Base-by-base conservation (phyloP, 2,797 vertebrate species). In the Chaetophractus vellerosus region DNA sequence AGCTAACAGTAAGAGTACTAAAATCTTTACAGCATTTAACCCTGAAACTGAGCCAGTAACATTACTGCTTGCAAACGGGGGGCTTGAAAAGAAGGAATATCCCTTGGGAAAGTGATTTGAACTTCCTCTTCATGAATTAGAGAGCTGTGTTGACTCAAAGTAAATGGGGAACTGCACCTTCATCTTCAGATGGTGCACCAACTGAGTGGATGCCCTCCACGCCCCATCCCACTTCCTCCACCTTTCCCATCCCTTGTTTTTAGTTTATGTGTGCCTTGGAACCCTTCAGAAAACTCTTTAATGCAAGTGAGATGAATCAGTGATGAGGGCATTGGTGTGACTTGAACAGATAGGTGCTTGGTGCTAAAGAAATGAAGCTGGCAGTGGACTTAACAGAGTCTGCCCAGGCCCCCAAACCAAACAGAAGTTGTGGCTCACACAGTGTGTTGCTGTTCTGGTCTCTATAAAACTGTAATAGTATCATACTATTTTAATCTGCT, bases 401-500 rank as follows among this genome's bases (percentile, higher is more conserved):
- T 71, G 28, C 76, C 71, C 28, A 5, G 33, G 59, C 89, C 79
- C 80, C 8, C 74, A 45, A 26, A 28, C 33, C 21, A 36, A 52
- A 31, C 52, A 74, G 50, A 68, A 45, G 59, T 78, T 33, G 24
- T 0, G 18, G 83, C 79, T 71, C 55, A 28, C 55, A 7, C 33
- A 3, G 85, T 50, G 0, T 24, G 71, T 24, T 59, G 64, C 66
- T 45, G 66, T 84, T 82, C 80, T 33, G 80, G 76, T 88, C 92
- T 93, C 96, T 85, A 0, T 90, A 82, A 94, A 93, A 52, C 50
- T 9, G 31, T 48, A 91, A 33, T 55, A 80, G 87, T 78, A 52
- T 94, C 86, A 7, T 63, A 80, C 88, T 93, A 93, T 96, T 96
- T 95, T 93, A 94, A 93, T 94, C 81, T 93, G 86, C 71, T 81